These are phyloP conservation scores for Zaprionus kolodkinae DNA, from an alignment of 1,140 invertebrate species.

Conservation along the genomic window DNA sequence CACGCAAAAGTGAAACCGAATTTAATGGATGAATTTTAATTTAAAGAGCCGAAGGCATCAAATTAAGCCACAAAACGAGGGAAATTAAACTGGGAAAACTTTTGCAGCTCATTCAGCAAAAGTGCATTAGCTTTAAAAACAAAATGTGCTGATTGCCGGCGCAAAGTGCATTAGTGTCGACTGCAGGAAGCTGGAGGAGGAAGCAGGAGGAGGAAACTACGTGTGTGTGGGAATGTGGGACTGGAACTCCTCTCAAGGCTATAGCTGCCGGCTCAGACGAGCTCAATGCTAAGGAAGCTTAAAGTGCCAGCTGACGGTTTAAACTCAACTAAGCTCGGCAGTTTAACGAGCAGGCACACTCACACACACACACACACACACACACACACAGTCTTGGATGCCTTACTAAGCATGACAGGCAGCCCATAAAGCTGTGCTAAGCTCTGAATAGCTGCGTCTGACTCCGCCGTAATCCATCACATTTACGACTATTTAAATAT, in stretches of 20 bases:
- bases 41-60: not conserved
- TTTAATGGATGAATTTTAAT: not conserved
- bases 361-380: slow-evolving; percentile 2
- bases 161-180: slow-evolving; percentile 45
- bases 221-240: slow-evolving; percentile 4
- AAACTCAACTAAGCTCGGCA: slow-evolving; percentile 30
- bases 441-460: slow-evolving; percentile 11
- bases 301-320: slow-evolving; percentile 22
- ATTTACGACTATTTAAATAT: slow-evolving; percentile 69
- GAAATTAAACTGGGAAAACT: slow-evolving; percentile 2
- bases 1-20: not conserved
- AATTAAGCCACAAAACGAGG: not conserved
- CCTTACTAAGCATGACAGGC: slow-evolving; percentile 41
- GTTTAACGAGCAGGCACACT: slow-evolving; percentile 8
- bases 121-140: slow-evolving; percentile 10
- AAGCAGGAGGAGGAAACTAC: not conserved
- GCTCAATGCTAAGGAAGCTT: slow-evolving; percentile 25
- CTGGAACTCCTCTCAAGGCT: slow-evolving; percentile 21
- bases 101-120: slow-evolving; percentile 22
- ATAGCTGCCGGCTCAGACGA: slow-evolving; percentile 12
- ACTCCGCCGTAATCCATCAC: slow-evolving; percentile 66
- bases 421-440: slow-evolving; percentile 26
- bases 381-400: slow-evolving; percentile 21
- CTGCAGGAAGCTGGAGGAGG: slow-evolving; percentile 1
- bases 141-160: slow-evolving; percentile 21